Conservation (phyloP, 2,797 vertebrate genomes). For the Sebastes melanostomus region DNA sequence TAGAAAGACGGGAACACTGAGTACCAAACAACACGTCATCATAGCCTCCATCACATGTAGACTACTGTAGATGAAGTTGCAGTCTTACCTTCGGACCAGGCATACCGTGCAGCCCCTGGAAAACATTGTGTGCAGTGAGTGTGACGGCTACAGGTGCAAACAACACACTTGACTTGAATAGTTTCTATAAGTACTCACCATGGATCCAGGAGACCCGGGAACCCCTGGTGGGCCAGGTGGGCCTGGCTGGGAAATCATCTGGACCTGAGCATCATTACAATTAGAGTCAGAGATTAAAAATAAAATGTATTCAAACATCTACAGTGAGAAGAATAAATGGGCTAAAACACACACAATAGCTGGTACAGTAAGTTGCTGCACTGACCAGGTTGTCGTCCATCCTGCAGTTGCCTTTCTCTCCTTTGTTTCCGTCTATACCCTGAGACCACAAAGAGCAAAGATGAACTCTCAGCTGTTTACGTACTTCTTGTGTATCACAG, state of each 20-base stretch:
- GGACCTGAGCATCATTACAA: constrained; percentile 68
- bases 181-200: constrained; percentile 58
- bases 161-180: background rate
- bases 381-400: constrained; percentile 91
- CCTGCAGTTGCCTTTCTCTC: constrained; percentile 90
- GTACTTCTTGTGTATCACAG: background rate
- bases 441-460: constrained; percentile 55
- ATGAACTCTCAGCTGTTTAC: constrained; percentile 1
- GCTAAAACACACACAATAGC: background rate
- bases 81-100: constrained; percentile 81
- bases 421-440: constrained; percentile 90
- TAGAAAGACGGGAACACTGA: constrained; percentile 40
- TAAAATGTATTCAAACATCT: background rate
- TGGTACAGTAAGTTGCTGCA: background rate
- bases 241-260: constrained; percentile 92
- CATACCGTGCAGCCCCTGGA: constrained; percentile 81
- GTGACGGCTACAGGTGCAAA: background rate
- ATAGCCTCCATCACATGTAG: background rate
- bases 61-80: background rate
- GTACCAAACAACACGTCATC: background rate
- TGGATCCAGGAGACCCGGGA: constrained; percentile 82
- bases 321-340: background rate
- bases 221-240: constrained; percentile 88
- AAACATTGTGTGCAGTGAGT: constrained; percentile 42
- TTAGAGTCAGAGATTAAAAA: background rate